Percentiles rank a stretch among this genome's conserved stretches.
phyloP scores from a whole-genome alignment of 2,797 vertebrate genomes.

The Spheniscus humboldti region DNA sequence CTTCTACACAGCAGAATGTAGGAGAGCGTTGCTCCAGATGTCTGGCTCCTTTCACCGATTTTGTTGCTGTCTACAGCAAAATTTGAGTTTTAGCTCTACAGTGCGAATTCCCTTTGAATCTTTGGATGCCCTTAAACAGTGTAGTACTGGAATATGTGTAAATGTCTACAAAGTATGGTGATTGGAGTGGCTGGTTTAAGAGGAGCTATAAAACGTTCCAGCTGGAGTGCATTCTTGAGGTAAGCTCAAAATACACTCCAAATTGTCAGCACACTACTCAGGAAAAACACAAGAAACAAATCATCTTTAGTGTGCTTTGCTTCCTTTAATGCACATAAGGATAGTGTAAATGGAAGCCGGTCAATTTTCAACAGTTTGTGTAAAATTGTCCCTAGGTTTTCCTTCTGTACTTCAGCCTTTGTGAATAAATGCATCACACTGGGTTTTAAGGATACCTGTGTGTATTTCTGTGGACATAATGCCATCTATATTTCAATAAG shows the following conservation, averaged over 20 bases:
- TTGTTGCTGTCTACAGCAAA: conserved; percentile 68
- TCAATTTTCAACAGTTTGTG: conserved; percentile 43
- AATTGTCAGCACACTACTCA: conserved; percentile 52
- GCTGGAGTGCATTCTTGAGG: conserved; percentile 60
- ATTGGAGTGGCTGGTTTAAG: conserved; percentile 64
- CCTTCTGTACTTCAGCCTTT: not conserved
- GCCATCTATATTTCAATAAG: conserved; percentile 61
- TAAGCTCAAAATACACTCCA: conserved; percentile 60
- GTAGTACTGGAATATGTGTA: conserved; percentile 44
- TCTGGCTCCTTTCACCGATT: conserved; percentile 53
- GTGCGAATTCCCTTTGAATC: conserved; percentile 65
- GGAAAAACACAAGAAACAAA: conserved; percentile 41
- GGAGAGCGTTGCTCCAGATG: conserved; percentile 61
- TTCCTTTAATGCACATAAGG: conserved; percentile 26
- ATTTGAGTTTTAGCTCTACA: conserved; percentile 68
- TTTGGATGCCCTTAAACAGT: conserved; percentile 58
- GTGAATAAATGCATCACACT: not conserved
- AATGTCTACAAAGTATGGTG: conserved; percentile 41
- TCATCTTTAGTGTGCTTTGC: conserved; percentile 28
- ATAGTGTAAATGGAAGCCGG: conserved; percentile 42
- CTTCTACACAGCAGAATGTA: conserved; percentile 6
- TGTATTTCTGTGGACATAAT: conserved; percentile 59
- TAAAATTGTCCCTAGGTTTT: conserved; percentile 48
- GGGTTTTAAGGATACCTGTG: not conserved
- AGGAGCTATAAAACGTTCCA: conserved; percentile 66